Conservation (phyloP, 2,888 invertebrate genomes). For the Acleris literana region DNA sequence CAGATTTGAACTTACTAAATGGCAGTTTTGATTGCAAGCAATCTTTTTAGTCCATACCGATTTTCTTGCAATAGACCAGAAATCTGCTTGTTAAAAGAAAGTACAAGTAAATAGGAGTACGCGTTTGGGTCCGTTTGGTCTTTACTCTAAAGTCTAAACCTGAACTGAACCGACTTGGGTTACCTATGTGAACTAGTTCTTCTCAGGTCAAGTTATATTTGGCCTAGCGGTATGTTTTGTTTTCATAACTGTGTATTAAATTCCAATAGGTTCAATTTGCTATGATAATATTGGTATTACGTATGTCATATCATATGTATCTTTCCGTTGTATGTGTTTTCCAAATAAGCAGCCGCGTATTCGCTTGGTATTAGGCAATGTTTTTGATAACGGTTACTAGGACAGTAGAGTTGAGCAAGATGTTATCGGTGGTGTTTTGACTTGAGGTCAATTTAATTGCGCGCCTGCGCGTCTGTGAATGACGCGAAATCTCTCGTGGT, state of each 20-base stretch:
- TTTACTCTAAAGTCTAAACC: too few species aligned
- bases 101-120: too few species aligned
- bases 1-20: too few species aligned
- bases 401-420: conserved; percentile 28
- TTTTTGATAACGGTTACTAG: conserved; percentile 31
- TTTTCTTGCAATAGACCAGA: too few species aligned
- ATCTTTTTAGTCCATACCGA: too few species aligned
- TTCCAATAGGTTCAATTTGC: not conserved
- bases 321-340: conserved; percentile 17
- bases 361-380: conserved; percentile 16
- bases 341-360: not conserved
- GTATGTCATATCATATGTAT: not conserved
- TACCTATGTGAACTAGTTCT: not conserved
- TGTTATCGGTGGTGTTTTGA: conserved; percentile 20
- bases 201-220: not conserved
- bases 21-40: too few species aligned
- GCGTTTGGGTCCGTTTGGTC: too few species aligned
- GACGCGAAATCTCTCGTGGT: not conserved
- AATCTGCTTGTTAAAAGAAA: too few species aligned
- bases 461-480: not conserved
- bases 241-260: not conserved
- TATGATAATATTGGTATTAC: not conserved
- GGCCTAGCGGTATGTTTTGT: not conserved
- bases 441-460: conserved; percentile 13
- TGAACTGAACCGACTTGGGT: not conserved